Conservation (phyloP, 2,888 invertebrate genomes). For the Amphipyra tragopoginis region DNA sequence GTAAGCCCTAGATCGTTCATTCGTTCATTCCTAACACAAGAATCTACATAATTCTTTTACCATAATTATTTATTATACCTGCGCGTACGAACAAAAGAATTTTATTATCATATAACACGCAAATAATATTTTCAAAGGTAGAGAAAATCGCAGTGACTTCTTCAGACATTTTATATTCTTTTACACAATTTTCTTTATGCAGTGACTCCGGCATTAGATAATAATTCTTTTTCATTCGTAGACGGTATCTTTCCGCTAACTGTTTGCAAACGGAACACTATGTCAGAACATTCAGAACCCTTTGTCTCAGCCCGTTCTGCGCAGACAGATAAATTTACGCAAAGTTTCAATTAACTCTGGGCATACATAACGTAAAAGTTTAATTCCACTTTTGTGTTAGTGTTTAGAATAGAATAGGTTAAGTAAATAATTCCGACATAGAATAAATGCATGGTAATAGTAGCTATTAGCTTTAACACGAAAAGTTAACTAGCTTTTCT, state of each 20-base stretch:
- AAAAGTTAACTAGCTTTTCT: no score
- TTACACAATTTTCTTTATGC: conserved; percentile 8
- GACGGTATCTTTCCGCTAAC: conserved; percentile 4
- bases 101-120: background rate
- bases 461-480: no score
- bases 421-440: no score
- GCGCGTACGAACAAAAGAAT: background rate
- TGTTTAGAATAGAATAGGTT: conserved; percentile 8
- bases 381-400: conserved; percentile 13
- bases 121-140: background rate
- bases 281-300: conserved; percentile 14
- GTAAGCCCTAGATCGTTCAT: no score
- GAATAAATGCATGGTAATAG: no score
- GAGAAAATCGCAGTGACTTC: background rate
- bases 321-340: conserved; percentile 38
- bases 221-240: conserved; percentile 14
- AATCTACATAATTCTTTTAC: background rate
- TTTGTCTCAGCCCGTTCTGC: conserved; percentile 23
- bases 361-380: no score
- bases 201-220: conserved; percentile 5
- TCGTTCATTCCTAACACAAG: no score
- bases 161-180: conserved; percentile 22
- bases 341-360: conserved; percentile 53
- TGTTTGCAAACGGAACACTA: conserved; percentile 17
- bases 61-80: background rate